phyloP scores from a whole-genome alignment of 1,140 invertebrate species.

The Phymastichus coffea region DNA sequence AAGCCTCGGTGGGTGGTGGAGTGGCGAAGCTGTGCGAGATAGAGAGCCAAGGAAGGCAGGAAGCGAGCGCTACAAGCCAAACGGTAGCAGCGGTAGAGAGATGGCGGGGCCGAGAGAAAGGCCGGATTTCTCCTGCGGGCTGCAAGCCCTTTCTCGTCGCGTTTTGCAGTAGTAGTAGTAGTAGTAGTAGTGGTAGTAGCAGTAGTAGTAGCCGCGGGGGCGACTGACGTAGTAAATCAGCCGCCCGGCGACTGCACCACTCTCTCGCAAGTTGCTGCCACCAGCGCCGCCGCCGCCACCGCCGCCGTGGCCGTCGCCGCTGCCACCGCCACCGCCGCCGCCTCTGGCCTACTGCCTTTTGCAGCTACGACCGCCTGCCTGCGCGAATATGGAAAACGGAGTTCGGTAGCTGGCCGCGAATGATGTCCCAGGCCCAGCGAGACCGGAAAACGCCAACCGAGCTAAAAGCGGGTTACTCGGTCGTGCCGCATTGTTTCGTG shows the following conservation, averaged over 20 bases:
- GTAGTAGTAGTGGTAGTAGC: too few relatives aligned
- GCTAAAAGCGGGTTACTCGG: constrained; percentile 43
- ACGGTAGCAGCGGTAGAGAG: too few relatives aligned
- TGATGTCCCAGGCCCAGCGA: constrained; percentile 26
- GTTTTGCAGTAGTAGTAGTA: too few relatives aligned
- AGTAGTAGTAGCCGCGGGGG: too few relatives aligned
- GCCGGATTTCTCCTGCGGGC: too few relatives aligned
- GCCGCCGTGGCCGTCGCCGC: background rate
- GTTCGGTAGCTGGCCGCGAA: constrained; percentile 10
- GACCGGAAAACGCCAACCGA: constrained; percentile 21
- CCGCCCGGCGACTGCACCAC: too few relatives aligned
- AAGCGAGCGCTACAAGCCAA: too few relatives aligned
- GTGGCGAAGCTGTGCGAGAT: constrained; percentile 1
- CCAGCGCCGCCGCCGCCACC: constrained; percentile 16
- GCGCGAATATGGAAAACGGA: constrained; percentile 30
- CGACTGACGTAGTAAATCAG: too few relatives aligned
- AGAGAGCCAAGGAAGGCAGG: background rate
- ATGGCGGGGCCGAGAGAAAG: constrained; percentile 33
- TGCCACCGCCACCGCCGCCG: background rate
- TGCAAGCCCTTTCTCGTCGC: too few relatives aligned
- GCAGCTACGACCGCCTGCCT: constrained; percentile 4
- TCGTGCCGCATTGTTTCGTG: constrained; percentile 39
- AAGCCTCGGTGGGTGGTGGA: constrained; percentile 49
- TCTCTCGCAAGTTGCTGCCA: constrained; percentile 16
- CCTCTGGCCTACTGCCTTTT: background rate